Conservation (phyloP, 2,888 invertebrate species). For the Argynnis bischoffii region DNA sequence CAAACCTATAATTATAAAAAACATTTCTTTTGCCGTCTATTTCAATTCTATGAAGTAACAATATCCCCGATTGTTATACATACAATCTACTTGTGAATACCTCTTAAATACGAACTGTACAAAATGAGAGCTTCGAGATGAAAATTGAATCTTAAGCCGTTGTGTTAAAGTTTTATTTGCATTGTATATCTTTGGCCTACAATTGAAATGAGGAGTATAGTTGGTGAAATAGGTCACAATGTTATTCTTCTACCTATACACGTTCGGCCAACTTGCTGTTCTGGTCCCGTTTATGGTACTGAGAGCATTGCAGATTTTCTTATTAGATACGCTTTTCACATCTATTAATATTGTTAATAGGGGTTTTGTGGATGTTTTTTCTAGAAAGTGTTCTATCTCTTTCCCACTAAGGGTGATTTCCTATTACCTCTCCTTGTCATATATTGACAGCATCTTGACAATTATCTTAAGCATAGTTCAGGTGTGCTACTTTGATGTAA, state of each 20-base stretch:
- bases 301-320: conserved; percentile 6
- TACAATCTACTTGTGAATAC: conserved; percentile 28
- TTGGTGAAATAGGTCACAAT: conserved; percentile 63
- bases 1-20: conserved; percentile 2
- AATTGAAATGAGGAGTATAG: conserved; percentile 55
- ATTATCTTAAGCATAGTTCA: too few species aligned
- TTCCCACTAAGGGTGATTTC: too few species aligned
- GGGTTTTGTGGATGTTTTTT: too few species aligned
- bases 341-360: background rate
- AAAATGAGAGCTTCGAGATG: conserved; percentile 1
- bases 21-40: conserved; percentile 1
- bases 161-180: conserved; percentile 29
- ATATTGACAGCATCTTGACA: too few species aligned
- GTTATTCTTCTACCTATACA: conserved; percentile 37
- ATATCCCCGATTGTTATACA: conserved; percentile 25
- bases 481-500: too few species aligned
- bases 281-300: conserved; percentile 23
- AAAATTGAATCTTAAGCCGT: conserved; percentile 20
- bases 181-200: conserved; percentile 48
- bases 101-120: conserved; percentile 23
- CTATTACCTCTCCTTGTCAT: too few species aligned
- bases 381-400: too few species aligned
- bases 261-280: conserved; percentile 4
- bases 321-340: conserved; percentile 5
- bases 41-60: conserved; percentile 22